Evolutionary conservation across 2,113 vertebrate genomes (phyloP).

Genomic region (Dasyprocta punctata): DNA sequence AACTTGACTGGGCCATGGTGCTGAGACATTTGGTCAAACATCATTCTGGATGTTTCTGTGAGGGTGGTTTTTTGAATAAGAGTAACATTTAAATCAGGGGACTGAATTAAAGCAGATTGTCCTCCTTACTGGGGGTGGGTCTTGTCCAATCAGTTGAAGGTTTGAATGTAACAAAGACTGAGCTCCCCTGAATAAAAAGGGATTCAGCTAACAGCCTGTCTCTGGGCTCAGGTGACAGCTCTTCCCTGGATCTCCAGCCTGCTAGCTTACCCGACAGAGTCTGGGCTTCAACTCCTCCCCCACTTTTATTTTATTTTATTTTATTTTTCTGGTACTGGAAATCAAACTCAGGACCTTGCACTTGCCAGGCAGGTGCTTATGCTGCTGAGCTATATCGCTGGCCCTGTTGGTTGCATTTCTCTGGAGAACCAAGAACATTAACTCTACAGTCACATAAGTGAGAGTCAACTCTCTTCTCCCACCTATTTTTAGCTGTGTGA

Average conservation of each 20-base stretch:
- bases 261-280: background rate
- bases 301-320: too few species aligned
- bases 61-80: background rate
- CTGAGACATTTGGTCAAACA: background rate
- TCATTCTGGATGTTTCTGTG: background rate
- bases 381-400: too few species aligned
- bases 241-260: background rate
- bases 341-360: too few species aligned
- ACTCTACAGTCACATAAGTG: background rate
- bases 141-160: background rate
- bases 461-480: background rate
- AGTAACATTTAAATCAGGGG: background rate
- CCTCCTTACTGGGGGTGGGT: background rate
- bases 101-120: background rate
- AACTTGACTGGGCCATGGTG: background rate
- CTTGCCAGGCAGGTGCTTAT: too few species aligned
- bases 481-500: background rate
- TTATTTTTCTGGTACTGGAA: too few species aligned
- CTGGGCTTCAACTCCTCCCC: too few species aligned
- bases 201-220: background rate
- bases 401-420: background rate
- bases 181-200: background rate
- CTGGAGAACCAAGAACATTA: background rate
- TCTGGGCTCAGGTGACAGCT: background rate
- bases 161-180: background rate